These are phyloP conservation scores for Schrankia costaestrigalis DNA, from an alignment of 2,888 invertebrate genomes.

Conservation along the genomic window DNA sequence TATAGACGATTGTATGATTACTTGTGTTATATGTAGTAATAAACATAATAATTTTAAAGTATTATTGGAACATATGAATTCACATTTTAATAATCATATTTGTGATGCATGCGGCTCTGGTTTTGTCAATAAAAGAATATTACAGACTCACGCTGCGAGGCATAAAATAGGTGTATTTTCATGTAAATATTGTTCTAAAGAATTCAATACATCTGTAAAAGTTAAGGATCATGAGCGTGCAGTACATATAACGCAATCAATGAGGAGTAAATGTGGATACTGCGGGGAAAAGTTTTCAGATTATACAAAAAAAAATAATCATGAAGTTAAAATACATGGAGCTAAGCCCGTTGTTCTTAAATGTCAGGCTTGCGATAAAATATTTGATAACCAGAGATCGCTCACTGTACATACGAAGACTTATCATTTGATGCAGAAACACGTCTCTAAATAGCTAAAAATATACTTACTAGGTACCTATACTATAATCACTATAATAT, in stretches of 20 bases:
- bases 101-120: constrained; percentile 75
- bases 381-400: constrained; percentile 70
- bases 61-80: constrained; percentile 54
- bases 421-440: constrained; percentile 51
- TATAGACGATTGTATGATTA: constrained; percentile 16
- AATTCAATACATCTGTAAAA: constrained; percentile 45
- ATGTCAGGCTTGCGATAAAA: constrained; percentile 70
- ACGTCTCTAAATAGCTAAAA: constrained; percentile 14
- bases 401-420: constrained; percentile 66
- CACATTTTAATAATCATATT: constrained; percentile 62
- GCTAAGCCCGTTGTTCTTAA: constrained; percentile 56
- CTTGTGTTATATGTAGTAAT: constrained; percentile 37
- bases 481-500: no score
- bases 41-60: constrained; percentile 48
- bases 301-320: constrained; percentile 60
- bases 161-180: constrained; percentile 50
- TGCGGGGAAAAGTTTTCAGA: constrained; percentile 60
- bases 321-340: constrained; percentile 58
- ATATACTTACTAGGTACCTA: no score
- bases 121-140: constrained; percentile 48
- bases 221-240: constrained; percentile 45
- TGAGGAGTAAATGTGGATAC: constrained; percentile 49
- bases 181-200: constrained; percentile 43
- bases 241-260: constrained; percentile 40
- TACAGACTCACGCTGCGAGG: constrained; percentile 44